Evolutionary conservation across 2,888 invertebrate genomes (phyloP).

Genomic region (Heliconius erato): DNA sequence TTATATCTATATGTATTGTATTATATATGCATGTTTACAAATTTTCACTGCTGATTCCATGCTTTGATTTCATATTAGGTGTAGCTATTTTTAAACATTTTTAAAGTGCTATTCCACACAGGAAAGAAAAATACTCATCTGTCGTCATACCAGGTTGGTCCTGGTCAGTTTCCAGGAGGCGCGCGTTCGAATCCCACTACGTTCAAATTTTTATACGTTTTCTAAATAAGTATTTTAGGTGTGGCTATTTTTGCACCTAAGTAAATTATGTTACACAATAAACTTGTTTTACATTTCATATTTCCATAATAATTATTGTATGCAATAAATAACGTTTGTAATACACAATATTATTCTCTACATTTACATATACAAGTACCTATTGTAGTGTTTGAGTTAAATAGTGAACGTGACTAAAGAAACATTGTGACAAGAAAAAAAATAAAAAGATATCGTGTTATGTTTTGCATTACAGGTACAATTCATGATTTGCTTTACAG

Average conservation of each 20-base stretch:
- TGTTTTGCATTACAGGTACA: neutral
- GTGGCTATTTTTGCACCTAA: neutral
- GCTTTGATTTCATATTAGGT: neutral
- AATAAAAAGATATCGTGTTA: neutral
- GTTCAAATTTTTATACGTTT: no score
- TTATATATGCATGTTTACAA: neutral
- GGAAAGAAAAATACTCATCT: no score
- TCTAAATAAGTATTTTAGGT: neutral
- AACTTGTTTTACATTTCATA: constrained; percentile 7
- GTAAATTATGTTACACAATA: neutral
- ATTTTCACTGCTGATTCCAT: neutral
- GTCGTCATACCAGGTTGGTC: no score
- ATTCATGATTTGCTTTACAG: neutral
- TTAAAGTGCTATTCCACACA: no score
- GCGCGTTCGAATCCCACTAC: no score
- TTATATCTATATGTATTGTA: neutral
- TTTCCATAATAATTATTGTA: constrained; percentile 27
- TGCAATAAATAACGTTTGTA: constrained; percentile 19
- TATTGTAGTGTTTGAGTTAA: constrained; percentile 8
- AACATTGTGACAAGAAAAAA: constrained; percentile 12
- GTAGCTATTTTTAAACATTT: neutral
- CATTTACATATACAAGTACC: constrained; percentile 22
- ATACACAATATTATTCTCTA: neutral
- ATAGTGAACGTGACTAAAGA: constrained; percentile 26
- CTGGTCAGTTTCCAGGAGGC: no score